These are phyloP conservation scores for Drosophila trichaetosa DNA, from an alignment of 2,888 invertebrate genomes.

Conservation along the genomic window DNA sequence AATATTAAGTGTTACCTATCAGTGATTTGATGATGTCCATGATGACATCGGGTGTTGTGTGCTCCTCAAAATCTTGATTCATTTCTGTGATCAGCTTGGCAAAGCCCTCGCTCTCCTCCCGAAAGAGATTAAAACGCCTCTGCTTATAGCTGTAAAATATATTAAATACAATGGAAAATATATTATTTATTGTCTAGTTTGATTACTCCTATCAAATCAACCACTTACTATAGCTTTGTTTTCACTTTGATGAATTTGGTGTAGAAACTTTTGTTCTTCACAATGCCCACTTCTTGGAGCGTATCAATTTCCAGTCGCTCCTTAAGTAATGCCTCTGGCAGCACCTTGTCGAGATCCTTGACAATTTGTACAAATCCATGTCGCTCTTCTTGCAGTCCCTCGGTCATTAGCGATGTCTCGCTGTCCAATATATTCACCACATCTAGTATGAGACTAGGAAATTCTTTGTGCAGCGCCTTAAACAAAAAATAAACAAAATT, in stretches of 20 bases:
- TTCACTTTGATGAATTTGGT: slow-evolving; percentile 99
- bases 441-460: slow-evolving; percentile 94
- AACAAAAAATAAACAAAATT: slow-evolving; percentile 40
- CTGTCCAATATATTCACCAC: slow-evolving; percentile 93
- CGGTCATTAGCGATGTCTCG: slow-evolving; percentile 88
- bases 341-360: slow-evolving; percentile 92
- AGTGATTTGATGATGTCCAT: slow-evolving; percentile 96
- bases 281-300: slow-evolving; percentile 94
- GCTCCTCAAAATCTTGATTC: slow-evolving; percentile 89
- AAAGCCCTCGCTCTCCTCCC: slow-evolving; percentile 99
- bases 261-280: slow-evolving; percentile 95
- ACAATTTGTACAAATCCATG: slow-evolving; percentile 91
- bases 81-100: slow-evolving; percentile 97
- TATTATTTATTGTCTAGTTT: background rate
- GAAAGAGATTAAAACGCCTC: slow-evolving; percentile 98
- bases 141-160: slow-evolving; percentile 96
- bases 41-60: slow-evolving; percentile 87
- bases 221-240: slow-evolving; percentile 97
- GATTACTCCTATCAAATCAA: background rate
- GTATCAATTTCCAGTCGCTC: slow-evolving; percentile 97
- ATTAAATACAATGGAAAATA: background rate
- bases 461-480: slow-evolving; percentile 91
- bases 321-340: slow-evolving; percentile 94
- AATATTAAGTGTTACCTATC: slow-evolving; percentile 89
- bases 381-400: slow-evolving; percentile 90